Conservation (phyloP, 2,113 vertebrate species). For the Apteryx mantelli region DNA sequence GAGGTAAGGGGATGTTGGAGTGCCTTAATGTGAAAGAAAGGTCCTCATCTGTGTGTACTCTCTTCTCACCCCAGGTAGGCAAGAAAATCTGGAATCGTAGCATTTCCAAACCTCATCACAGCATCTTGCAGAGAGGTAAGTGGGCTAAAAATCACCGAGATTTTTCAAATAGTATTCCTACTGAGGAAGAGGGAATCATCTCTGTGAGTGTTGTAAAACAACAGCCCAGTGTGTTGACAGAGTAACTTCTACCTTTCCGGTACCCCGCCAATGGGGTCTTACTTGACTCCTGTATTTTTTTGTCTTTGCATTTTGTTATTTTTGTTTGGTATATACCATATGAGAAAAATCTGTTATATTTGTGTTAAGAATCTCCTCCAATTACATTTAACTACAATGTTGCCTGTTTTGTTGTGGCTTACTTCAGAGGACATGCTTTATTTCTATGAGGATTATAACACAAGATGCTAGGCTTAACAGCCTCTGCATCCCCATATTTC, state of each 20-base stretch:
- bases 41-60: background rate
- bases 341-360: background rate
- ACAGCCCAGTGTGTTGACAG: rapidly evolving
- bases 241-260: background rate
- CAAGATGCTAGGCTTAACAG: background rate
- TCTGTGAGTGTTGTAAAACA: background rate
- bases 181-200: rapidly evolving
- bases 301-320: background rate
- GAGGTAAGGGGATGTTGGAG: background rate
- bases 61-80: background rate
- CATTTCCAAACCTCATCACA: rapidly evolving
- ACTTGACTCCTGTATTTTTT: background rate
- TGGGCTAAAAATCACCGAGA: background rate
- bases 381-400: background rate
- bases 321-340: background rate
- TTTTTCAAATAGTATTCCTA: background rate
- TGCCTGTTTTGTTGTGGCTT: background rate
- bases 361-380: background rate
- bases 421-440: background rate
- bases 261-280: background rate
- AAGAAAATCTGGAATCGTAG: background rate
- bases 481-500: background rate
- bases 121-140: background rate
- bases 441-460: background rate
- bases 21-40: background rate